These are phyloP conservation scores for Corythornis madagascariensis DNA, from an alignment of 2,113 vertebrate species.

Conservation along the genomic window DNA sequence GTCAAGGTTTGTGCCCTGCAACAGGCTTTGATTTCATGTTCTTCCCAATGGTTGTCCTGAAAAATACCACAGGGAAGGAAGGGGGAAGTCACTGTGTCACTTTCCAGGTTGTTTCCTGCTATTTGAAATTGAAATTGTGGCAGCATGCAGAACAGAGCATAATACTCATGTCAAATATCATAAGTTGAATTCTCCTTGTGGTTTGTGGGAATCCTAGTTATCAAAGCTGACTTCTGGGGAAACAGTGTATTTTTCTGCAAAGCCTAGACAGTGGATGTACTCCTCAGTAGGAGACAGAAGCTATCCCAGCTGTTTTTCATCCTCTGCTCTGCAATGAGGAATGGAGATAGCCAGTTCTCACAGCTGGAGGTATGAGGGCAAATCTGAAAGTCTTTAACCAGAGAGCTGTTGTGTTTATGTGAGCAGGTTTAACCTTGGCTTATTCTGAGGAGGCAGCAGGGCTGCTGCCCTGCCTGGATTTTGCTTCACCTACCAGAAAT, in stretches of 20 bases:
- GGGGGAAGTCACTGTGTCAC: too few relatives aligned
- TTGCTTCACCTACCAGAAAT: neutral
- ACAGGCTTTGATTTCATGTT: neutral
- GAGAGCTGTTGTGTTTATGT: neutral
- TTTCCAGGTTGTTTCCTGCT: slow-evolving; percentile 46
- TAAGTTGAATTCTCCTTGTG: slow-evolving; percentile 32
- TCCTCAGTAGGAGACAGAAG: neutral
- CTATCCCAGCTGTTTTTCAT: neutral
- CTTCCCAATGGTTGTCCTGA: neutral
- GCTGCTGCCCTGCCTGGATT: neutral
- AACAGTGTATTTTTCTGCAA: slow-evolving; percentile 33
- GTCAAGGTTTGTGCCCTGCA: neutral
- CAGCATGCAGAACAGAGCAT: slow-evolving; percentile 33
- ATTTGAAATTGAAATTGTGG: slow-evolving; percentile 65
- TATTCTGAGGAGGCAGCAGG: neutral
- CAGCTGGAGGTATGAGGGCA: neutral
- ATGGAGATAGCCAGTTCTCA: neutral
- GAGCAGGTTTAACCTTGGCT: neutral
- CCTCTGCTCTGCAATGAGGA: neutral
- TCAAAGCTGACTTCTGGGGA: slow-evolving; percentile 44
- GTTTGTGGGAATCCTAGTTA: slow-evolving; percentile 47
- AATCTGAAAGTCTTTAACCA: neutral
- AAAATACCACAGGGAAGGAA: slow-evolving; percentile 28
- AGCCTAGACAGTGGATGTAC: neutral
- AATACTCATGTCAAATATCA: slow-evolving; percentile 55